phyloP scores from a whole-genome alignment of 1,140 invertebrate genomes.

The Medauroidea extradentata region DNA sequence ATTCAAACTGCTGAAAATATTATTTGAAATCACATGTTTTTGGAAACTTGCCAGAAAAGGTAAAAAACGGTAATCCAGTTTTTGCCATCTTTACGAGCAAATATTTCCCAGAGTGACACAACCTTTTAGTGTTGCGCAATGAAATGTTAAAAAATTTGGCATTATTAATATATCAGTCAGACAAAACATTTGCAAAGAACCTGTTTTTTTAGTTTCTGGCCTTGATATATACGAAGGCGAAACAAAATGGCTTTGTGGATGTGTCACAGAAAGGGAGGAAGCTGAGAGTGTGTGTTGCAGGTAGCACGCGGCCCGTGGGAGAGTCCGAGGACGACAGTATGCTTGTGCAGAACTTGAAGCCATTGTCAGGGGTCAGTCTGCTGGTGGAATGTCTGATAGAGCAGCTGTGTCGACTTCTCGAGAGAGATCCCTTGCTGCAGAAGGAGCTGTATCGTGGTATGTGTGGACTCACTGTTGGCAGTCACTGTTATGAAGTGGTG shows the following conservation, averaged over 20 bases:
- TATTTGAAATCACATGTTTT: not conserved
- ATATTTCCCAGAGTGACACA: not conserved
- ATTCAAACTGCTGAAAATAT: not conserved
- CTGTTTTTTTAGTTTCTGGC: not conserved
- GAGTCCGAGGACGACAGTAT: not conserved
- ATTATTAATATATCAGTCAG: not conserved
- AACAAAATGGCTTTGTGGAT: no score
- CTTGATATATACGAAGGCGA: not conserved
- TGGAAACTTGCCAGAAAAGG: not conserved
- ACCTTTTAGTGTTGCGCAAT: not conserved
- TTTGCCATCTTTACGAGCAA: not conserved
- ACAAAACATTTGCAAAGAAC: not conserved
- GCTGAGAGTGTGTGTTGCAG: not conserved
- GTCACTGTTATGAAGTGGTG: no score
- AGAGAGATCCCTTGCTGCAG: conserved; percentile 51
- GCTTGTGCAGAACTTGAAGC: conserved; percentile 4
- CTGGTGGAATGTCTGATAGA: conserved; percentile 59
- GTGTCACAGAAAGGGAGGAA: no score
- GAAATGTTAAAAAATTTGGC: not conserved
- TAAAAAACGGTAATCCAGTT: no score
- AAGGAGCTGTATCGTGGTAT: conserved; percentile 52
- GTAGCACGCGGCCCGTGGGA: conserved; percentile 3
- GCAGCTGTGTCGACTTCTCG: conserved; percentile 54
- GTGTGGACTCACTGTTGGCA: no score
- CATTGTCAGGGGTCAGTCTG: conserved; percentile 51